Base-by-base conservation (phyloP, 2,888 invertebrate genomes). In the Athalia rosae region DNA sequence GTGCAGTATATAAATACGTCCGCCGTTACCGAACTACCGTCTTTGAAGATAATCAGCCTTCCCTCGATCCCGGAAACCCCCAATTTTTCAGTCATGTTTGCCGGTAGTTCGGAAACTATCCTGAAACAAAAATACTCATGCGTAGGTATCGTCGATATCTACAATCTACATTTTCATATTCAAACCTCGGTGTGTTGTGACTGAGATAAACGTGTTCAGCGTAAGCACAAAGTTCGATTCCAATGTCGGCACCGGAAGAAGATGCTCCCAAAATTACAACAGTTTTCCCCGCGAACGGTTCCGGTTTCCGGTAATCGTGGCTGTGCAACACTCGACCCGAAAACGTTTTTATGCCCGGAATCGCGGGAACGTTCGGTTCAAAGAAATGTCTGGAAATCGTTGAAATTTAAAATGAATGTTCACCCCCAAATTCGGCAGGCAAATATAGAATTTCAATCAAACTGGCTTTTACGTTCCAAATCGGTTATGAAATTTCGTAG, bases 1-100 rank as follows among this genome's bases (percentile, higher is more conserved):
- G 96, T 96, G 85, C 95, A 95, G 85, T 93, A 93, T 81, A 96
- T 91, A 28, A 95, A 91, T 15, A 92, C 91, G 84, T 96, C 95
- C 11, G 93, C 90, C 8, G 91, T 90, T 81, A 93, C 92, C 78
- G 89, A 90, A 0, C 91, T 91, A 41, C 91, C 93, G 85, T 95
- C 94, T 53, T 90, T 87, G 82, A 96, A 93, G 43, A 91, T 81
- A 6, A 93, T 93, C 3, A 91, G 91, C 45, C 91, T 91, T 0
- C 89, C 84, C 0, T 90, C 89, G 71, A 93, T 91, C 59, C 88
- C 85, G 77, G 89, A 88, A 1, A 94, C 90, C 45, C 92, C 92
- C 0, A 92, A 91, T 82, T 93, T 93, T 85, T 92, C 91, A 4
- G 90, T 86, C 78, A 93, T 91, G 77, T 90, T 91, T 1, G 89